Evolutionary conservation across 2,888 invertebrate genomes (phyloP), one percentile per base, ranked within the genome.

Genomic region (Iselma pallidipennis): DNA sequence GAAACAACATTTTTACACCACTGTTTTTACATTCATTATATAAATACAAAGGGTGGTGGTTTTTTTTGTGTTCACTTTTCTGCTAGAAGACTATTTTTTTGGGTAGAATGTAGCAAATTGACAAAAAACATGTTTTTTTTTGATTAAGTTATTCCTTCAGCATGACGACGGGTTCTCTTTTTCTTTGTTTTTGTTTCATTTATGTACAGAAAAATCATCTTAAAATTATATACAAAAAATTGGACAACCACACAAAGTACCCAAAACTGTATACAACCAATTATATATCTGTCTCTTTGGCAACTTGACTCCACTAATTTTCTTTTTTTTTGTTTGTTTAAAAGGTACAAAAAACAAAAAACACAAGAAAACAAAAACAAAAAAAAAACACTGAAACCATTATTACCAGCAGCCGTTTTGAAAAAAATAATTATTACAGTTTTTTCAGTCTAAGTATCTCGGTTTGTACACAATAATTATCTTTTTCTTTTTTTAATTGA

Each of bases 361-460:
- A 9, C 7, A 19, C 42, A 19, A 42, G 14, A 33, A 37, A 16
- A 33, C 4, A n/a, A 33, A 33, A 37, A 37, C 37, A 16, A 37
- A 37, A 16, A 5, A 33, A 37, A 16, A 21, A 45, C 45, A n/a
- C n/a, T n/a, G n/a, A n/a, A n/a, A n/a, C n/a, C n/a, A n/a, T n/a
- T n/a, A n/a, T n/a, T n/a, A n/a, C n/a, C n/a, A 45, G 45, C 45
- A 45, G 45, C 45, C 45, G 45, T 45, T 16, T 37, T 45, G 12
- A 19, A 69, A 68, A 68, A 67, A 63, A 66, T 63, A 63, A 69
- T 67, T 68, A 66, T n/a, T n/a, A 65, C 68, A 71, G 73, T 69
- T 71, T 73, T 70, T 74, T 73, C 76, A 74, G 74, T 76, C 74
- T 75, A 76, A 72, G 65, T 66, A 71, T 72, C 70, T 72, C 72